phyloP scores from a whole-genome alignment of 2,888 invertebrate genomes.

The Melanotus villosus region DNA sequence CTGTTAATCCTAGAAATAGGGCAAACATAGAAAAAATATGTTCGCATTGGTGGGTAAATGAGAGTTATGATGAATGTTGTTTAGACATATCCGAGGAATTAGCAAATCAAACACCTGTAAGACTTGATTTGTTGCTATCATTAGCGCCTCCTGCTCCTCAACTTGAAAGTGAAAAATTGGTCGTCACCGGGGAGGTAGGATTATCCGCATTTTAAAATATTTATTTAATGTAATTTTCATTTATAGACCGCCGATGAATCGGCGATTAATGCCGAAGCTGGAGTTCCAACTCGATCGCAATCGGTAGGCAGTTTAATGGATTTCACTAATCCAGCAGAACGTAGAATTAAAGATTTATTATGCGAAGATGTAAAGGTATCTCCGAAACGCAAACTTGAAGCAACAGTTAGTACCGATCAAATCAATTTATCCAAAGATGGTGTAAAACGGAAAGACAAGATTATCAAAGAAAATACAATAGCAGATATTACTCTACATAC shows the following conservation, averaged over 20 bases:
- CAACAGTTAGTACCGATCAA: constrained; percentile 81
- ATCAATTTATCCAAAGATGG: constrained; percentile 66
- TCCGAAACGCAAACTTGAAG: constrained; percentile 83
- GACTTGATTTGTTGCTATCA: constrained; percentile 88
- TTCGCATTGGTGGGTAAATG: constrained; percentile 97
- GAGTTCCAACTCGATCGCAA: constrained; percentile 71
- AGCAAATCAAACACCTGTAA: constrained; percentile 92
- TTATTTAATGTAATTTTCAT: background rate
- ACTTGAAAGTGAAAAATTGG: constrained; percentile 80
- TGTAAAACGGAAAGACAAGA: constrained; percentile 76
- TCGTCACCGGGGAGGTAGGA: constrained; percentile 74
- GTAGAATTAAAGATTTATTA: constrained; percentile 81
- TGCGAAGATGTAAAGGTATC: constrained; percentile 73
- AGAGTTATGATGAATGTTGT: constrained; percentile 85
- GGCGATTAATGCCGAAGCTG: constrained; percentile 60
- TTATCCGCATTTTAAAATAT: background rate
- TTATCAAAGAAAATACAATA: constrained; percentile 66
- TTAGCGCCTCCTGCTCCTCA: constrained; percentile 85
- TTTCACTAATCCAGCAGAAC: constrained; percentile 80
- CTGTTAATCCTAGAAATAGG: constrained; percentile 90
- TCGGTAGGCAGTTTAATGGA: constrained; percentile 84
- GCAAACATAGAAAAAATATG: constrained; percentile 96
- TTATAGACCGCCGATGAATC: constrained; percentile 59
- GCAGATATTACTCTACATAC: constrained; percentile 65
- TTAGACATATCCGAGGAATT: constrained; percentile 88